Conservation (phyloP, 2,888 invertebrate genomes). For the Rotaria socialis region DNA sequence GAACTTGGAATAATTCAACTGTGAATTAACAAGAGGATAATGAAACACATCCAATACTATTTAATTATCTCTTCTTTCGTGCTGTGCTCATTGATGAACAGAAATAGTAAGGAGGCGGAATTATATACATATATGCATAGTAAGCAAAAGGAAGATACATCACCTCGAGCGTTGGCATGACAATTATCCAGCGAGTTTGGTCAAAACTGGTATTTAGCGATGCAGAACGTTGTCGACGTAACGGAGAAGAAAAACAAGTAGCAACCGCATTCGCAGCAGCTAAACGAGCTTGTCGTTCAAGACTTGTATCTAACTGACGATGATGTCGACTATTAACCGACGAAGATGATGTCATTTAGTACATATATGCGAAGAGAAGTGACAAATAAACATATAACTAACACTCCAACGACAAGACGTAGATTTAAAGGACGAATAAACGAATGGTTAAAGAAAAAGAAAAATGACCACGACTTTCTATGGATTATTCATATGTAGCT, state of each 20-base stretch:
- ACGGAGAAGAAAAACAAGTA: background rate
- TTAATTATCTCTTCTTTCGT: conserved; percentile 21
- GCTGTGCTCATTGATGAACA: conserved; percentile 3
- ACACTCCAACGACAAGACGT: background rate
- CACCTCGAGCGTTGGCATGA: conserved; percentile 25
- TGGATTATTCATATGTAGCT: background rate
- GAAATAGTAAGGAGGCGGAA: background rate
- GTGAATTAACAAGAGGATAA: conserved; percentile 14
- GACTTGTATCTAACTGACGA: conserved; percentile 26
- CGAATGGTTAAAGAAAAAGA: background rate
- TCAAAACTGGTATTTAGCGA: conserved; percentile 5
- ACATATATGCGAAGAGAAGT: background rate
- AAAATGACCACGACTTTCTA: conserved; percentile 8
- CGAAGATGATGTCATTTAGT: conserved; percentile 22
- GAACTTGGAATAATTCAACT: conserved; percentile 23
- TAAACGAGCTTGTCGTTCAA: conserved; percentile 21
- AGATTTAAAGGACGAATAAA: background rate
- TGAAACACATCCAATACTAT: background rate
- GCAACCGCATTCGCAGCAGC: conserved; percentile 11
- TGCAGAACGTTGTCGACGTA: conserved; percentile 9
- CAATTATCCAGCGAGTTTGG: background rate
- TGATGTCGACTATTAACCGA: background rate
- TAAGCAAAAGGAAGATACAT: background rate
- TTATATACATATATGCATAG: background rate
- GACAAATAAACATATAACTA: background rate